Conservation (phyloP, 2,113 vertebrate species). For the Ramphastos sulfuratus region DNA sequence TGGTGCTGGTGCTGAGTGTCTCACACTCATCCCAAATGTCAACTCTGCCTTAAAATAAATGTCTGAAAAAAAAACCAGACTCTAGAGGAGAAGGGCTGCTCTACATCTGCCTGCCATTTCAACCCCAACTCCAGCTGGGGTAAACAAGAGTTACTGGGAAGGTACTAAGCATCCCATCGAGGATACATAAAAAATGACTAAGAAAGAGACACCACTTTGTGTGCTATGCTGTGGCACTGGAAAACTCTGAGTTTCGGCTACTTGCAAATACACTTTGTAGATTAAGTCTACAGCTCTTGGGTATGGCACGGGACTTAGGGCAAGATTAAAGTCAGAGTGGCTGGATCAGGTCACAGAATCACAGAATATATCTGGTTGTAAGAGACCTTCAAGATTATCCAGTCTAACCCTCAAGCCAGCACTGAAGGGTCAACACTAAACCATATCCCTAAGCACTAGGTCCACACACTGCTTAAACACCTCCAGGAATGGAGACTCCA, state of each 20-base stretch:
- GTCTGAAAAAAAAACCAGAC: neutral
- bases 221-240: neutral
- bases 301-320: neutral
- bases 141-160: neutral
- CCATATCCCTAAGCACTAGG: no score
- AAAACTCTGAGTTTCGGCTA: neutral
- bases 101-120: neutral
- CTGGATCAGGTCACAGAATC: neutral
- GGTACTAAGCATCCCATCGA: neutral
- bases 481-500: no score
- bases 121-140: neutral
- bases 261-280: neutral
- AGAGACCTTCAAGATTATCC: no score
- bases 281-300: neutral
- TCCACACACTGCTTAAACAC: no score
- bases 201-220: neutral
- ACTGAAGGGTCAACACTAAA: no score
- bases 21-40: neutral
- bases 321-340: neutral
- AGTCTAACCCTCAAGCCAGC: no score
- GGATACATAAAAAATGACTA: neutral
- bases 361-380: no score
- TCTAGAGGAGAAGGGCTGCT: neutral
- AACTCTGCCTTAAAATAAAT: neutral
- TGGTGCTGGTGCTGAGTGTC: neutral